Base-by-base conservation (phyloP, 2,888 invertebrate species). In the Drosophila meridiana region DNA sequence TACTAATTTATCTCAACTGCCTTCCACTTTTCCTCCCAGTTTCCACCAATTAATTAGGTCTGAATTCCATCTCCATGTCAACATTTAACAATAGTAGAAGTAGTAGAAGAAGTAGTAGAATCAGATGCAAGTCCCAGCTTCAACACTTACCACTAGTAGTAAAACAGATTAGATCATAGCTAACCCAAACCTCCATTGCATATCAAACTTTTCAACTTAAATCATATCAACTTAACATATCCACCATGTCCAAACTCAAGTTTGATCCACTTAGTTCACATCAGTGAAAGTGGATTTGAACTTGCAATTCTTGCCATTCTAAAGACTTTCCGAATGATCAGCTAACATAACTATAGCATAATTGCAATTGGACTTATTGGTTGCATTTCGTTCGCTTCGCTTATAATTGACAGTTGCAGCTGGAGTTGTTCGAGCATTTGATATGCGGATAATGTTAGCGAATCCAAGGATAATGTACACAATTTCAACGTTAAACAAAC, bases 401-500 rank as follows among this genome's bases (percentile, higher is more conserved):
- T 50, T 56, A 36, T 59, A 74, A 74, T 74, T 77, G 66, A 74
- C 75, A 66, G 56, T 59, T 59, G 64, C 32, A 34, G 67, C 34
- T 63, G 52, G 71, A 63, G 62, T 43, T 61, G 47, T 13, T 62
- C 13, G 36, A 42, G 60, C 61, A 62, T 62, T 78, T 66, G 45
- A 65, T 62, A 63, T 71, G 65, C 57, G 71, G 72, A 76, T 69
- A 79, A 63, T 63, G 67, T 66, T 59, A 56, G 74, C 43, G 66
- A 73, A 69, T 73, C 63, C 66, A 70, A 58, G 60, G 76, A 79
- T 78, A 79, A 79, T 78, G 65, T 68, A 78, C 76, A 76, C 71
- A 65, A 69, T 82, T 80, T 70, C 52, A 67, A 66, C 66, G 69
- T 58, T 70, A 80, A 78, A 73, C 69, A 80, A 82, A 80, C 78